These are phyloP conservation scores for Misgurnus mizolepis DNA, from an alignment of 2,113 vertebrate genomes.

Conservation along the genomic window DNA sequence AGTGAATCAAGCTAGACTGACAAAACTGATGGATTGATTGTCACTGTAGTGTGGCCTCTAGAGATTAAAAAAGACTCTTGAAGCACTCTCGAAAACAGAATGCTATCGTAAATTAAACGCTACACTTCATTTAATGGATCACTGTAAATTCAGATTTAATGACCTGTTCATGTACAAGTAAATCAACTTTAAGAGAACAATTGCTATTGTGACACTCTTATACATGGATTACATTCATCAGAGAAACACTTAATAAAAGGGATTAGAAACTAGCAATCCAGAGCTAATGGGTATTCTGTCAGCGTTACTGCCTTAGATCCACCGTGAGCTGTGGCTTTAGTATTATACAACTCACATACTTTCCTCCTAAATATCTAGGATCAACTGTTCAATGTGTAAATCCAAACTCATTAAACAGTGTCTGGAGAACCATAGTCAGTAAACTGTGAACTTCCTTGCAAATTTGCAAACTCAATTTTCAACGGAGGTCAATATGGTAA, in stretches of 20 bases:
- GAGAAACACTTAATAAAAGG: conserved; percentile 40
- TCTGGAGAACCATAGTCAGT: neutral
- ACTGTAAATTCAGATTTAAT: conserved; percentile 9
- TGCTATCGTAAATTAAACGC: neutral
- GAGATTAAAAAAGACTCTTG: neutral
- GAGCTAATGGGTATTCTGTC: conserved; percentile 53
- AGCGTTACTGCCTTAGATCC: conserved; percentile 32
- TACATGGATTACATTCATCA: conserved; percentile 37
- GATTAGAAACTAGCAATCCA: conserved; percentile 54
- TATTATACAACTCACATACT: neutral
- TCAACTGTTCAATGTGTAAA: neutral
- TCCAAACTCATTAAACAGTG: conserved; percentile 12
- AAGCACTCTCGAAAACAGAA: neutral
- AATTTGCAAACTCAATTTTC: conserved; percentile 6
- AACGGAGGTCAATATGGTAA: neutral
- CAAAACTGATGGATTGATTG: neutral
- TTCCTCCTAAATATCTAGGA: neutral
- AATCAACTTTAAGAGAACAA: neutral
- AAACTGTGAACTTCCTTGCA: neutral
- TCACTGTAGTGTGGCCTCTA: neutral
- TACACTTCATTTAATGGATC: neutral
- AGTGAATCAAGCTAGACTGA: conserved; percentile 20
- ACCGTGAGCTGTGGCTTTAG: neutral
- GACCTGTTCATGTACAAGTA: neutral
- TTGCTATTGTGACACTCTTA: neutral